These are phyloP conservation scores for Malurus splendens DNA, from an alignment of 2,797 vertebrate genomes.

Conservation along the genomic window DNA sequence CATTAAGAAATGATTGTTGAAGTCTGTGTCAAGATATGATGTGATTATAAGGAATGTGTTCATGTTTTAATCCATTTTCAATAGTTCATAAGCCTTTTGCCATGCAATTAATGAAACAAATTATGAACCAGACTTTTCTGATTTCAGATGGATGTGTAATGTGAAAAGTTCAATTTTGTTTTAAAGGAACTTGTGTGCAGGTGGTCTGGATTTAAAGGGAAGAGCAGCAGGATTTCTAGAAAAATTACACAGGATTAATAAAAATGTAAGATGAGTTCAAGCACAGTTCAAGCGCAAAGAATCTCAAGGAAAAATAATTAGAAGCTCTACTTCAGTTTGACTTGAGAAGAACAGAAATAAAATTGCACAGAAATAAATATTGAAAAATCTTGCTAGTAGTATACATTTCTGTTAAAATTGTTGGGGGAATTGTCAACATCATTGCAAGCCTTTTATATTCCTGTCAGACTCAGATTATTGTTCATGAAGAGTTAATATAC, in stretches of 20 bases:
- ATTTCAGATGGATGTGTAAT: not conserved
- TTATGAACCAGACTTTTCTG: not conserved
- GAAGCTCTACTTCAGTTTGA: not conserved
- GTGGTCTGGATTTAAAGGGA: constrained; percentile 21
- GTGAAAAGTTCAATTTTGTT: not conserved
- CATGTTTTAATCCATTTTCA: not conserved
- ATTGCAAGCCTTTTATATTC: not conserved
- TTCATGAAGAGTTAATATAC: not conserved
- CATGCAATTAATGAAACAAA: not conserved
- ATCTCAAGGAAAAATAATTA: not conserved
- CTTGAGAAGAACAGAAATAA: not conserved
- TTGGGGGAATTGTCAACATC: not conserved
- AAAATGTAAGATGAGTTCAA: not conserved
- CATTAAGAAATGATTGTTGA: not conserved
- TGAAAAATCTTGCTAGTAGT: not conserved
- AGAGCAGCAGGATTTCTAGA: not conserved
- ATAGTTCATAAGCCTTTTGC: not conserved
- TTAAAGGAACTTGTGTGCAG: not conserved
- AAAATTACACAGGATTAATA: not conserved
- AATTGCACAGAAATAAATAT: not conserved
- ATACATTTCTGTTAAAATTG: not conserved
- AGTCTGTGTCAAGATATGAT: not conserved
- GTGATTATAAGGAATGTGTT: not conserved
- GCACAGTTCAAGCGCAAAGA: not conserved
- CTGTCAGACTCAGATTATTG: not conserved